Conservation (phyloP, 2,797 vertebrate species). For the Acrossocheilus wenchowensis region DNA sequence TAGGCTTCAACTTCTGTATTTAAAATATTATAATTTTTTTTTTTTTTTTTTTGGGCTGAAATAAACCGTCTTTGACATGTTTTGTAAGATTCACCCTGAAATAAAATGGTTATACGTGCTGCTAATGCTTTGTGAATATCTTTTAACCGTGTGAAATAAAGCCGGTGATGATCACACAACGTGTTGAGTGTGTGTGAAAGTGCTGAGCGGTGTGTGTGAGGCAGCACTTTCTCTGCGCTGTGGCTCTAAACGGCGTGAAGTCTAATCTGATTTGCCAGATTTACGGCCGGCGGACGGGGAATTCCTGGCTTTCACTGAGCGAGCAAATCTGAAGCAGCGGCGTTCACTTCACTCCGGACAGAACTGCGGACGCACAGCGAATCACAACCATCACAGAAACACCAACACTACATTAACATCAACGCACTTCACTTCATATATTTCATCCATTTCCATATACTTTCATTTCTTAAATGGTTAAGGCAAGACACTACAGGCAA, state of each 20-base stretch:
- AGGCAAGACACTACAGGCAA: background rate
- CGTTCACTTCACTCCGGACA: background rate
- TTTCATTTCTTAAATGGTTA: too few species aligned
- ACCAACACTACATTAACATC: background rate
- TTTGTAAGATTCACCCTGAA: background rate
- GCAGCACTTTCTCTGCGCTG: slow-evolving; percentile 35
- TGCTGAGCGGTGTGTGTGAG: background rate
- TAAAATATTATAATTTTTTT: too few species aligned
- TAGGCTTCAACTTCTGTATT: background rate
- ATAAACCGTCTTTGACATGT: background rate
- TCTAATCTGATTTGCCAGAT: slow-evolving; percentile 63
- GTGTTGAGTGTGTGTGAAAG: background rate
- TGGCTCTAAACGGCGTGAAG: slow-evolving; percentile 52
- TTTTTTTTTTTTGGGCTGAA: background rate
- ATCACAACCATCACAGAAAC: background rate
- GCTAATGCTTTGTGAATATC: background rate
- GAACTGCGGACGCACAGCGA: background rate
- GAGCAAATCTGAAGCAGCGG: slow-evolving; percentile 45
- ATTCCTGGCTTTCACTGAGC: slow-evolving; percentile 41
- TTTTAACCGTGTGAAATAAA: background rate
- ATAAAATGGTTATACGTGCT: background rate
- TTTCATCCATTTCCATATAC: too few species aligned
- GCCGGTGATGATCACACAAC: background rate
- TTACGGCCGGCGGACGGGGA: slow-evolving; percentile 43
- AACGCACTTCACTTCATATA: background rate